Percentiles rank a stretch among this genome's conserved stretches.
Conservation (phyloP, 2,113 vertebrate species). For the Sinocyclocheilus rhinocerous region DNA sequence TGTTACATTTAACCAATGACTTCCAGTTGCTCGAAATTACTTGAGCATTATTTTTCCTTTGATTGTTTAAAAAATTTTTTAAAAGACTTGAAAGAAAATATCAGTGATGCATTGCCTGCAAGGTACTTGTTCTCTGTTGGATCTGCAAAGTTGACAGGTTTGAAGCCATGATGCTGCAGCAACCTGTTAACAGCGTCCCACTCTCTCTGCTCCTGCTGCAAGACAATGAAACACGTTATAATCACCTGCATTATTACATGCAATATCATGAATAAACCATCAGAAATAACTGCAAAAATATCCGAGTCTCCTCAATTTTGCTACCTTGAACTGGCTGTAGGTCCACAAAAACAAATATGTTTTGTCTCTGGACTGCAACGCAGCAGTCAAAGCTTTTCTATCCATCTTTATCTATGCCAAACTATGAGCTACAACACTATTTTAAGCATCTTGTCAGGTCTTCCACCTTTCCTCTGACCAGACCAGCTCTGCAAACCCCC, state of each 20-base stretch:
- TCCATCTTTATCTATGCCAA: conserved; percentile 42
- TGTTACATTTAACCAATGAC: too few relatives aligned
- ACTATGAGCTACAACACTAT: neutral
- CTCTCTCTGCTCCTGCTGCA: conserved; percentile 79
- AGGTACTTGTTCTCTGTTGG: conserved; percentile 70
- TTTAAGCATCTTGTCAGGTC: neutral
- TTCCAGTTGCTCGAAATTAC: too few relatives aligned
- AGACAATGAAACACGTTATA: neutral
- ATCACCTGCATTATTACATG: neutral
- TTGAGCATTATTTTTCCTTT: too few relatives aligned
- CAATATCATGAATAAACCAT: neutral
- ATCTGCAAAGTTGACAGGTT: conserved; percentile 74
- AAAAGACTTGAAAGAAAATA: neutral
- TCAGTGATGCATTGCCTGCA: conserved; percentile 70
- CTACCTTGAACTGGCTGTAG: conserved; percentile 71
- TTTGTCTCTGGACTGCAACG: conserved; percentile 53
- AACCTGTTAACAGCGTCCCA: conserved; percentile 83
- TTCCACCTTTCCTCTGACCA: neutral
- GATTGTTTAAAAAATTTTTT: too few relatives aligned
- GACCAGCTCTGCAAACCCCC: neutral
- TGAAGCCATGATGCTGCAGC: conserved; percentile 80
- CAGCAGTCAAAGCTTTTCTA: conserved; percentile 11
- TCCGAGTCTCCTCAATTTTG: too few relatives aligned
- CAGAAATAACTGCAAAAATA: neutral
- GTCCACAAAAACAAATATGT: conserved; percentile 75